A percentile compares a stretch with the other conserved stretches of the same genome.
phyloP scores from a whole-genome alignment of 2,888 invertebrate genomes.

The Tryphoninae sp. region DNA sequence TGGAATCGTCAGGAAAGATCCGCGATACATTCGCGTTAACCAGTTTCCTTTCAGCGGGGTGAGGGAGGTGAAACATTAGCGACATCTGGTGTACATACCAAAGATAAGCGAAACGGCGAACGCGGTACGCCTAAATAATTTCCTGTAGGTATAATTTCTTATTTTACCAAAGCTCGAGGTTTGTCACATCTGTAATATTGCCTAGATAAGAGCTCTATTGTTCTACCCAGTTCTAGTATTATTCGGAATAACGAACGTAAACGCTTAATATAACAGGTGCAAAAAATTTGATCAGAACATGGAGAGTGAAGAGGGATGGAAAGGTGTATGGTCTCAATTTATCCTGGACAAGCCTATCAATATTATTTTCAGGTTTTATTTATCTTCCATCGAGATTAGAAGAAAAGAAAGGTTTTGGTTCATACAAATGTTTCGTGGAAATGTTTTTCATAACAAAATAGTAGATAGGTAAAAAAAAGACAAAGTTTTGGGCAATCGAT shows the following conservation, averaged over 20 bases:
- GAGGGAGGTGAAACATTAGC: constrained; percentile 17
- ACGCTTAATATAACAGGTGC: neutral
- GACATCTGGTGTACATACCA: constrained; percentile 43
- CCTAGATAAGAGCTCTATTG: too few relatives aligned
- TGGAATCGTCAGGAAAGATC: constrained; percentile 60
- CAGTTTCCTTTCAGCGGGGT: constrained; percentile 14
- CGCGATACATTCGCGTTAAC: neutral
- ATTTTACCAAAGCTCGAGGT: too few relatives aligned
- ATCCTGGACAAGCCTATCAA: neutral
- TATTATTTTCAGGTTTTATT: constrained; percentile 49
- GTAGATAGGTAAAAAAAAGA: constrained; percentile 43
- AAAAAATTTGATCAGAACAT: neutral
- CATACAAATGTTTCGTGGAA: constrained; percentile 56
- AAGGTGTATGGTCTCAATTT: neutral
- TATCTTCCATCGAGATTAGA: constrained; percentile 51
- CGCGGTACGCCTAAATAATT: neutral
- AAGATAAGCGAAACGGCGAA: neutral
- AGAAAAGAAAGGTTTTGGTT: constrained; percentile 45
- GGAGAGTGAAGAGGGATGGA: too few relatives aligned
- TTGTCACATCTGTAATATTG: too few relatives aligned
- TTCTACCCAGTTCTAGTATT: neutral
- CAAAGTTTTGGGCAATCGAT: constrained; percentile 25
- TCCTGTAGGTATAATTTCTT: neutral
- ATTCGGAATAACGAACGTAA: neutral
- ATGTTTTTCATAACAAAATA: constrained; percentile 55